phyloP scores from a whole-genome alignment of 2,888 invertebrate species.

The Choristoneura rosaceana region DNA sequence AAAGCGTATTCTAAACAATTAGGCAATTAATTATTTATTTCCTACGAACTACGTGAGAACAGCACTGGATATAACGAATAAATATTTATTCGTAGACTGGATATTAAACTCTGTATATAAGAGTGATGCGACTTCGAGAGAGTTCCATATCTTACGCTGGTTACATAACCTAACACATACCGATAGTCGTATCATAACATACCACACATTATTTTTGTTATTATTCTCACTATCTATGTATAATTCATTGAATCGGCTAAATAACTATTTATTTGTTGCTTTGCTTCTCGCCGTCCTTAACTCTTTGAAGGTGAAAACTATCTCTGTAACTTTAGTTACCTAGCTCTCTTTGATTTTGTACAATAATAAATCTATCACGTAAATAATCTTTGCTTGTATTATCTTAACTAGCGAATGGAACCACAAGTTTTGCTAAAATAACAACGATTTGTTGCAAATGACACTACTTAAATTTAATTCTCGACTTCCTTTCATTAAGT shows the following conservation, averaged over 20 bases:
- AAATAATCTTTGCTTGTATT: neutral
- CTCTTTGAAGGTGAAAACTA: too few relatives aligned
- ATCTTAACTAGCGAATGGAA: conserved; percentile 4
- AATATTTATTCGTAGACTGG: too few relatives aligned
- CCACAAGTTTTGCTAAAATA: neutral
- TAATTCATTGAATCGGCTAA: too few relatives aligned
- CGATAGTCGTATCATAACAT: neutral
- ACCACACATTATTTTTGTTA: neutral
- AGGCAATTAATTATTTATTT: neutral
- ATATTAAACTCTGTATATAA: neutral
- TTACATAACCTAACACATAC: neutral
- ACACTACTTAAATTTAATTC: conserved; percentile 6
- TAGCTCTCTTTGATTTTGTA: neutral
- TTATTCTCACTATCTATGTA: too few relatives aligned
- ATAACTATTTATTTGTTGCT: too few relatives aligned
- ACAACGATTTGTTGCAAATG: neutral
- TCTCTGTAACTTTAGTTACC: too few relatives aligned
- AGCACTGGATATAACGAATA: too few relatives aligned
- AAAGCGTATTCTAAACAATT: neutral
- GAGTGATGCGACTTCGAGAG: neutral
- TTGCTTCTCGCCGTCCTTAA: too few relatives aligned
- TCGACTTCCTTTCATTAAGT: neutral
- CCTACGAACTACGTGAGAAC: neutral
- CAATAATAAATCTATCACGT: neutral
- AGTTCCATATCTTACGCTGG: neutral